Conservation (phyloP, 2,113 vertebrate species). For the Stigmatopora argus region DNA sequence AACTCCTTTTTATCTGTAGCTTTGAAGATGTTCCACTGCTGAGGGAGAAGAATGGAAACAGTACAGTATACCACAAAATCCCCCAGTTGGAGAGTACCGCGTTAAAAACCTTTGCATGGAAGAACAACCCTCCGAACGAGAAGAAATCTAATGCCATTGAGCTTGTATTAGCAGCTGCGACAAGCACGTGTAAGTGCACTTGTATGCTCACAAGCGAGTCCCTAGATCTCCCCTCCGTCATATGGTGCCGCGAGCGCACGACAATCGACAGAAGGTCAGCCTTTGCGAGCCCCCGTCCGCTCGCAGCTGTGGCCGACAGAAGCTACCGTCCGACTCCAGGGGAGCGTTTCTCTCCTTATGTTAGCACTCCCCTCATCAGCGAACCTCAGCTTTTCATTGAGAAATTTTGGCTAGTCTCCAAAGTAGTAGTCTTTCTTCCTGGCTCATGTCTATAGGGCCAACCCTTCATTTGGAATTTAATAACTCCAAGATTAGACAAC, state of each 20-base stretch:
- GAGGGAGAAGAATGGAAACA: slow-evolving; percentile 36
- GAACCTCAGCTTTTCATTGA: too few species aligned
- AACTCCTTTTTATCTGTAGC: neutral
- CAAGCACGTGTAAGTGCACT: neutral
- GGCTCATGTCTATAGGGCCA: too few species aligned
- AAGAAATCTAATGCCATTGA: slow-evolving; percentile 12
- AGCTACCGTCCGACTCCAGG: slow-evolving; percentile 28
- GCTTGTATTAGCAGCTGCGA: slow-evolving; percentile 24
- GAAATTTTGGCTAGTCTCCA: too few species aligned
- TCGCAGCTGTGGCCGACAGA: slow-evolving; percentile 47
- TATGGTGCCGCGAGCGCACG: neutral
- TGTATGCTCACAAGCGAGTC: neutral
- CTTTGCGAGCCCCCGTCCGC: slow-evolving; percentile 9
- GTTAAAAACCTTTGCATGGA: neutral
- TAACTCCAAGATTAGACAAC: too few species aligned
- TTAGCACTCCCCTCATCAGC: neutral
- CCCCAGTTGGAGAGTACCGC: slow-evolving; percentile 67
- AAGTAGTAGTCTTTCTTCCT: too few species aligned
- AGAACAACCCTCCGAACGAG: neutral
- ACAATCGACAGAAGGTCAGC: slow-evolving; percentile 21
- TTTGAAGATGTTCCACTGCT: slow-evolving; percentile 30
- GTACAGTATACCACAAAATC: slow-evolving; percentile 68
- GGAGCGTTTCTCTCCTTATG: slow-evolving; percentile 35
- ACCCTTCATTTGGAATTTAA: too few species aligned
- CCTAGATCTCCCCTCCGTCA: neutral